These are phyloP conservation scores for Zele albiditarsus DNA, from an alignment of 2,888 invertebrate genomes.

Conservation along the genomic window DNA sequence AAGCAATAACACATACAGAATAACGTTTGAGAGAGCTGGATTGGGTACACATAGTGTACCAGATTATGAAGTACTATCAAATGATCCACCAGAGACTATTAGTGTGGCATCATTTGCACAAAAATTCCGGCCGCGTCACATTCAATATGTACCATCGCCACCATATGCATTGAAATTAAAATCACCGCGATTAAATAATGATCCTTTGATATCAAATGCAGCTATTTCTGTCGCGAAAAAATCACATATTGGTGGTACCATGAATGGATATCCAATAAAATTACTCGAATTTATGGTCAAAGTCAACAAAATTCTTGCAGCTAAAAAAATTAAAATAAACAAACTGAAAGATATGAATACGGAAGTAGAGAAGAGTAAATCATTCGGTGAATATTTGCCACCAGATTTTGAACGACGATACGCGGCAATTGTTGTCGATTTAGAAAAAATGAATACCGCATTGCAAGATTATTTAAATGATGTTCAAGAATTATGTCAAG, in stretches of 20 bases:
- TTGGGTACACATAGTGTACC: slow-evolving; percentile 96
- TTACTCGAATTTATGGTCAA: slow-evolving; percentile 90
- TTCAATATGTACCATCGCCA: slow-evolving; percentile 73
- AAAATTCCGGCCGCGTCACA: slow-evolving; percentile 83
- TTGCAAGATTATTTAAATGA: slow-evolving; percentile 89
- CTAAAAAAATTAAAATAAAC: slow-evolving; percentile 87
- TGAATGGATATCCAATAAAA: slow-evolving; percentile 89
- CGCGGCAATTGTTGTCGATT: slow-evolving; percentile 87
- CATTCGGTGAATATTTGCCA: slow-evolving; percentile 84
- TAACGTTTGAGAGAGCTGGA: slow-evolving; percentile 93
- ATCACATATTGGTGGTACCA: slow-evolving; percentile 74
- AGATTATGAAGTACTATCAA: slow-evolving; percentile 96
- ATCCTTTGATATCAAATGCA: slow-evolving; percentile 79
- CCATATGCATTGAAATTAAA: slow-evolving; percentile 67
- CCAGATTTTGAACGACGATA: slow-evolving; percentile 94
- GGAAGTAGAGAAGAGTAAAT: slow-evolving; percentile 90
- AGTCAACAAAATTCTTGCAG: slow-evolving; percentile 87
- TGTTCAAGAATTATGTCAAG: slow-evolving; percentile 87
- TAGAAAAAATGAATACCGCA: slow-evolving; percentile 93
- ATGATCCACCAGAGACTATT: slow-evolving; percentile 93
- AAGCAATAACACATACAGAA: slow-evolving; percentile 93
- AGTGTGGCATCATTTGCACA: slow-evolving; percentile 88
- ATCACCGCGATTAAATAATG: slow-evolving; percentile 76
- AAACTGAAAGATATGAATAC: slow-evolving; percentile 90
- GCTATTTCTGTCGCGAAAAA: slow-evolving; percentile 65